Conservation (phyloP, 2,113 vertebrate genomes). For the Maccullochella peelii region DNA sequence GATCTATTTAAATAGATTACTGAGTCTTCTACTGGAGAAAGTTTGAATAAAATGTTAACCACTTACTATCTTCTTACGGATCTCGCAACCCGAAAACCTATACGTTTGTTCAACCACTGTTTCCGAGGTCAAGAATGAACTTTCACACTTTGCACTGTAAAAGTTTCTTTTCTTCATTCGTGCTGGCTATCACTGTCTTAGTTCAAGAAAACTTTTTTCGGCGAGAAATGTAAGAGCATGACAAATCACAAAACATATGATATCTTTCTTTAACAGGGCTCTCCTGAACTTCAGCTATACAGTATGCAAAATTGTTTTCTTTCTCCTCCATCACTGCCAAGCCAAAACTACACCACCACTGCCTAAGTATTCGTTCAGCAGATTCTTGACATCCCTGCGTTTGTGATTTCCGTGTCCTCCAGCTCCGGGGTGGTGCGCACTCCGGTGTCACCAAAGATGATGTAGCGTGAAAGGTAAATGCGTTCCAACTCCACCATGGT, state of each 20-base stretch:
- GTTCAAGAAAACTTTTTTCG: background rate
- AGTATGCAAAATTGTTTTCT: conserved; percentile 8
- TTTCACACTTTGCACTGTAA: too few species aligned
- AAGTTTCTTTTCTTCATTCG: background rate
- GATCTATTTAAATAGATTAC: background rate
- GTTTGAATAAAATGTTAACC: too few species aligned
- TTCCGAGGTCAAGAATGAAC: background rate
- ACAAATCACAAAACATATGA: background rate
- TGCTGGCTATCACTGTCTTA: too few species aligned
- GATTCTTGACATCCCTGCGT: conserved; percentile 35
- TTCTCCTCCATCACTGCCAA: background rate
- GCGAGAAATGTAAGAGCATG: background rate
- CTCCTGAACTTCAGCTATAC: conserved; percentile 11
- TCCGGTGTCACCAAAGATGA: conserved; percentile 21
- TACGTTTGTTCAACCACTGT: accelerated
- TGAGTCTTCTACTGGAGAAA: background rate
- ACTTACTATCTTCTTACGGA: too few species aligned
- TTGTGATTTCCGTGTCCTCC: conserved; percentile 39
- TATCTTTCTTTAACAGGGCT: background rate
- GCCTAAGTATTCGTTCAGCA: background rate
- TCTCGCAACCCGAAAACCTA: too few species aligned
- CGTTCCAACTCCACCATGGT: conserved; percentile 10
- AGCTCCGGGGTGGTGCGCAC: conserved; percentile 6
- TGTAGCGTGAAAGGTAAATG: conserved; percentile 5
- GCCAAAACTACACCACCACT: background rate